These are phyloP conservation scores for Cerastoderma edule DNA, from an alignment of 2,888 invertebrate species.

Conservation along the genomic window DNA sequence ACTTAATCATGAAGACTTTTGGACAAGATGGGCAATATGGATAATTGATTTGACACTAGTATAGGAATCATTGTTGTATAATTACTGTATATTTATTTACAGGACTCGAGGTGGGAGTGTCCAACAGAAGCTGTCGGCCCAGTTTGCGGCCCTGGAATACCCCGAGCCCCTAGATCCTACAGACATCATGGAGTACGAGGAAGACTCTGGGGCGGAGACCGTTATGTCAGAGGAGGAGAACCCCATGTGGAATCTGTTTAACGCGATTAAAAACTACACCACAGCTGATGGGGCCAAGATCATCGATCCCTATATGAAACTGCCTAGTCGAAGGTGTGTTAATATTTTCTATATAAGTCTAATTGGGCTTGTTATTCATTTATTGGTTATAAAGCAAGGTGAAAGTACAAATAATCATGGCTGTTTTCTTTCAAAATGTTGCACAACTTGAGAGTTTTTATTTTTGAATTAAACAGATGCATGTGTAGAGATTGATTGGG, in stretches of 20 bases:
- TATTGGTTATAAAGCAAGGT: background rate
- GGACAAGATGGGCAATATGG: too few relatives aligned
- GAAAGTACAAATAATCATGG: too few relatives aligned
- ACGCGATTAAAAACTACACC: constrained; percentile 87
- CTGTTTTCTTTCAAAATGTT: too few relatives aligned
- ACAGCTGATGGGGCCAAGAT: constrained; percentile 88
- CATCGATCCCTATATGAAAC: constrained; percentile 95
- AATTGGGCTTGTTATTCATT: background rate
- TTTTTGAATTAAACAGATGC: too few relatives aligned
- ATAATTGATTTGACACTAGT: too few relatives aligned
- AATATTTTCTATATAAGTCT: constrained; percentile 12
- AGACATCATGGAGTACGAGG: constrained; percentile 74
- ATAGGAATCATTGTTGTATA: too few relatives aligned
- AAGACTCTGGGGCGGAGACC: constrained; percentile 84
- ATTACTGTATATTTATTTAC: background rate
- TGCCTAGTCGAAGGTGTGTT: constrained; percentile 89
- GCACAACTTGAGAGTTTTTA: too few relatives aligned
- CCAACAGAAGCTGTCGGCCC: constrained; percentile 72
- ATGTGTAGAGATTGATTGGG: too few relatives aligned
- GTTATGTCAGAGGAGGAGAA: constrained; percentile 84
- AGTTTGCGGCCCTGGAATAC: constrained; percentile 73
- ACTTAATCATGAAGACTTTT: too few relatives aligned
- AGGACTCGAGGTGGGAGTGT: constrained; percentile 64
- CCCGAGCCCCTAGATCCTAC: constrained; percentile 55
- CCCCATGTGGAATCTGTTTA: constrained; percentile 93